Evolutionary conservation across 1,140 invertebrate species (phyloP), one percentile per base, ranked within the genome.

Genomic region (Scaptomyza pallida): DNA sequence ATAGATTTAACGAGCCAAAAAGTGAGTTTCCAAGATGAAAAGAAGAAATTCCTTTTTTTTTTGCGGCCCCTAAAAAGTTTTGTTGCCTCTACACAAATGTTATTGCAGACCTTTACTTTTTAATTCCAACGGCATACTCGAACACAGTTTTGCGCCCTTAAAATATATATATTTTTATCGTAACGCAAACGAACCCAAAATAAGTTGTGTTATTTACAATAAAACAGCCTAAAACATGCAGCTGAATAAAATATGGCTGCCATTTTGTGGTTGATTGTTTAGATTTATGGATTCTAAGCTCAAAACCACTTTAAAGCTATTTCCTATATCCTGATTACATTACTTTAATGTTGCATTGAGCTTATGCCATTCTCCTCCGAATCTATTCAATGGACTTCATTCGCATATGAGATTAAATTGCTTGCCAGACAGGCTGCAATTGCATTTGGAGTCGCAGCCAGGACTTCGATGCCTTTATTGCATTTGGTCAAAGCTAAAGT

Each of bases 1-100:
- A 86, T 86, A 80, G 72, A 83, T 75, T 86, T 83, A 73, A 76
- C 80, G 60, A 83, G 72, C 74, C 72, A 85, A 76, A 79, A 83
- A 83, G 72, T 80, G 56, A 79, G 50, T 69, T 54, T 54, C 47
- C 51, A 26, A 37, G 33, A 37, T 4, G 4, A 26, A 26, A 70
- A 30, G 21, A 37, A 43, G 35, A 33, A 68, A 76, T 72, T 79
- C 57, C n/a, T n/a, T n/a, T n/a, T n/a, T 54, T 65, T 65, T 72
- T 35, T 9, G 8, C n/a, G 52, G 57, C 43, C 64, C 43, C n/a
- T n/a, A 75, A 81, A 85, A 65, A 30, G 26, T 67, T 80, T 83
- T 26, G 2, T 26, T 26, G 23, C n/a, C n/a, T n/a, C 17, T 40
- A 13, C 41, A 37, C 15, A 68, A 75, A 80, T 72, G 56, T 63